Conservation (phyloP, 37 sponge, comb jelly and placozoan genomes). For the Chondrilla cf. caribensis region DNA sequence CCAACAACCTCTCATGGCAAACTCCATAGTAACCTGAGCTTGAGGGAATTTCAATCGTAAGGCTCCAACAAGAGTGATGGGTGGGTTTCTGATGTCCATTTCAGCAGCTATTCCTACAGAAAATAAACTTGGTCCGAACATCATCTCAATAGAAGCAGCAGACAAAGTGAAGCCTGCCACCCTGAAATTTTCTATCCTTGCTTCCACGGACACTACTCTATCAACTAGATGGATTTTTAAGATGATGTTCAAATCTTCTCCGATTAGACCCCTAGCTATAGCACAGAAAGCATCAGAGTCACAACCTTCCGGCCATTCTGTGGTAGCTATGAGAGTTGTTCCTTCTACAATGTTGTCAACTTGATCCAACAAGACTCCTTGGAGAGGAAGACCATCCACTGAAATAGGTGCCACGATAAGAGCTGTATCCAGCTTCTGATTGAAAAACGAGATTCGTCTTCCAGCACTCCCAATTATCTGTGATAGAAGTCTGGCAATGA, state of each 20-base stretch:
- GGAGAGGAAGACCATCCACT: background rate
- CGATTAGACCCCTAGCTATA: constrained; percentile 8
- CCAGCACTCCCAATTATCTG: background rate
- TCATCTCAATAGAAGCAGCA: constrained; percentile 24
- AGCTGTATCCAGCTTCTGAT: constrained; percentile 5
- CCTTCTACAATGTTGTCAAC: background rate
- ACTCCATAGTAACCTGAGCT: constrained; percentile 5
- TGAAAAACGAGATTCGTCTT: background rate
- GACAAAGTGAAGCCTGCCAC: background rate
- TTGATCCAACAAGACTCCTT: background rate
- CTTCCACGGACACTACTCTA: background rate
- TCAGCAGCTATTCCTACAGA: constrained; percentile 23
- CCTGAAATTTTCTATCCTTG: background rate
- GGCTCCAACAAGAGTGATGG: constrained; percentile 7
- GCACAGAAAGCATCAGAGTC: constrained; percentile 17
- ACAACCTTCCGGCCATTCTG: constrained; percentile 1
- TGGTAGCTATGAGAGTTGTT: background rate
- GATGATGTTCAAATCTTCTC: constrained; percentile 13
- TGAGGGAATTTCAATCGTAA: constrained; percentile 1
- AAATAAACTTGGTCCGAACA: background rate
- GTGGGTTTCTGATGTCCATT: background rate
- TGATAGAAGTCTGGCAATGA: background rate
- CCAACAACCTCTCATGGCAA: constrained; percentile 34
- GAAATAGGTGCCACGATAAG: constrained; percentile 12
- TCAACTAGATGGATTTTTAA: background rate